A percentile compares a stretch with the other conserved stretches of the same genome.
Conservation (phyloP, 2,888 invertebrate genomes). For the Acleris sparsana region DNA sequence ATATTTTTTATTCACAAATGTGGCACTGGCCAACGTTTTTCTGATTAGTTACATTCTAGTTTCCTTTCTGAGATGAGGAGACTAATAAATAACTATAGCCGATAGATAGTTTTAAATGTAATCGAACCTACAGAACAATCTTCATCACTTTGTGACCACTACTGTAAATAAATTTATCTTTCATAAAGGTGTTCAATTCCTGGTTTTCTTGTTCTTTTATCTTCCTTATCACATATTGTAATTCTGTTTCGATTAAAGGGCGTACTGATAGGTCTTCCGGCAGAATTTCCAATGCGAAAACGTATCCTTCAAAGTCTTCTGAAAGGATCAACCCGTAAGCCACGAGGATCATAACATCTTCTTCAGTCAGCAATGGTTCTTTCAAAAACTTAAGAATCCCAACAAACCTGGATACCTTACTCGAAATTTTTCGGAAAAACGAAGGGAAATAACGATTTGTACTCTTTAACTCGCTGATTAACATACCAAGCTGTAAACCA, state of each 20-base stretch:
- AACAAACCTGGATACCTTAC: conserved; percentile 5
- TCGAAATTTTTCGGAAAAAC: conserved; percentile 27
- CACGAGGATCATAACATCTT: conserved; percentile 31
- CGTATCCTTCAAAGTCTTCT: conserved; percentile 42
- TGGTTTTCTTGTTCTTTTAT: conserved; percentile 43
- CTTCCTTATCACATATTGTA: conserved; percentile 40
- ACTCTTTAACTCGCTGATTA: conserved; percentile 44
- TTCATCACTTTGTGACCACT: too few relatives aligned
- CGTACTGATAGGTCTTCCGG: conserved; percentile 36
- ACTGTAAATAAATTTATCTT: conserved; percentile 43
- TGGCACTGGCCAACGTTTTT: too few relatives aligned
- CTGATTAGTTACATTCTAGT: too few relatives aligned
- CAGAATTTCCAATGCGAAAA: conserved; percentile 46
- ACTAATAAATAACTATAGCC: too few relatives aligned
- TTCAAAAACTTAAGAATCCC: background rate
- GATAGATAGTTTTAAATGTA: too few relatives aligned
- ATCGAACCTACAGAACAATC: too few relatives aligned
- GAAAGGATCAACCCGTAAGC: conserved; percentile 35
- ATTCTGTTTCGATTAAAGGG: conserved; percentile 35
- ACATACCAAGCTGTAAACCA: conserved; percentile 43
- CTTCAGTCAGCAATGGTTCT: background rate
- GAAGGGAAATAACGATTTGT: conserved; percentile 40
- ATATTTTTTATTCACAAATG: too few relatives aligned
- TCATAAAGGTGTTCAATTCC: conserved; percentile 46
- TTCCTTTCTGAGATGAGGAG: too few relatives aligned